Evolutionary conservation across 2,113 vertebrate genomes (phyloP).

Genomic region (Ia io): DNA sequence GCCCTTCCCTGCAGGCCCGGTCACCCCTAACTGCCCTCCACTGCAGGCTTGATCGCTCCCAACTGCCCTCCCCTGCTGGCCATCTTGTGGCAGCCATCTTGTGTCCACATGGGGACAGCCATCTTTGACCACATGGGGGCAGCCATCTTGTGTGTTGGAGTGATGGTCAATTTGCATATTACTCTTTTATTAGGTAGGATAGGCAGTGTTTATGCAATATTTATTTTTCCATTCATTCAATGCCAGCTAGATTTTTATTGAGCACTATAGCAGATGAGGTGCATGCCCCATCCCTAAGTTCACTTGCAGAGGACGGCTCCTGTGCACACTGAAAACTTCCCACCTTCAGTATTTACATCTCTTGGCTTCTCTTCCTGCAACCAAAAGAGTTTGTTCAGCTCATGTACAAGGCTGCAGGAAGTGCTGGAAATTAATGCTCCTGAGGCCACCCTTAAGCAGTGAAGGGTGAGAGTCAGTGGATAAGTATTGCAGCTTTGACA

Average conservation of each 20-base stretch:
- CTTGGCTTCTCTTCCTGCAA: not conserved
- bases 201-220: not conserved
- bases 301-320: not conserved
- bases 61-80: no score
- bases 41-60: no score
- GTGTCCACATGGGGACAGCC: no score
- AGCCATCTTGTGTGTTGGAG: no score
- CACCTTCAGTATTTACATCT: not conserved
- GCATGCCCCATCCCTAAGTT: not conserved
- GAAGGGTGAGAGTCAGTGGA: not conserved
- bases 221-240: slow-evolving; percentile 35
- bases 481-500: not conserved
- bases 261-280: not conserved
- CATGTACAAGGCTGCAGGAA: not conserved
- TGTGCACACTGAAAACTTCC: not conserved
- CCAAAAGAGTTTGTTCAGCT: not conserved
- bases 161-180: no score
- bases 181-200: no score
- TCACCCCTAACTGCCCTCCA: no score
- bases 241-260: not conserved
- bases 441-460: not conserved
- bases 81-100: no score
- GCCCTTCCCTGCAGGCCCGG: no score
- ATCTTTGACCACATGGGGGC: no score
- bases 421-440: not conserved